Evolutionary conservation across 2,888 invertebrate genomes (phyloP), one percentile per base, ranked within the genome.

Genomic region (Tuberolachnus salignus): DNA sequence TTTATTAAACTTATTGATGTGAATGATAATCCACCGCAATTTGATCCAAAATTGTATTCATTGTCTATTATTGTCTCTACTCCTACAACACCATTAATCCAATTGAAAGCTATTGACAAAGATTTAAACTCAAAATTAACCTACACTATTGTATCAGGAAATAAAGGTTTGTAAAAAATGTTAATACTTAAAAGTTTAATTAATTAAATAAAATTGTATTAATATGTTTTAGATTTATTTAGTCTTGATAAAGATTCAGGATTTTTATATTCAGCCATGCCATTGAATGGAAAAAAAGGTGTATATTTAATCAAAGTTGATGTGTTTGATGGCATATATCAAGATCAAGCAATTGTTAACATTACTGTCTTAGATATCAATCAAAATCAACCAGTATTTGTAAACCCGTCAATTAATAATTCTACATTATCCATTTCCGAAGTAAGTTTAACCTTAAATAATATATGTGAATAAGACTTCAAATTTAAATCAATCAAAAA

Each of bases 1-100:
- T 89, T 91, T 84, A 90, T 95, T 61, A 91, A 90, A 85, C 88
- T 96, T 13, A 84, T 89, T 42, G 96, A 97, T 85, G 90, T 93
- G n/a, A 96, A 97, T 85, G 96, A 97, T 86, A 94, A 96, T 86
- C 87, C 91, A 0, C 97, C 97, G 0, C 87, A 90, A 63, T 97
- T 97, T 85, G 90, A 89, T 0, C 91, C 92, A 83, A 89, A 90
- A 66, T 89, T 89, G 11, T 96, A 95, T 85, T 90, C 90, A 83
- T 91, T 92, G 1, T 92, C 91, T 0, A 92, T 96, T 16, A 92
- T 93, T 0, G 95, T 96, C 85, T 95, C 94, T 85, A 90, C 91
- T 84, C 94, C 95, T 0, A 93, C 94, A 0, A 91, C 94, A 0
- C 92, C 93, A 0, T 90, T 97, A 70, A 85, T 95, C 14, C 92